Evolutionary conservation across 2,113 vertebrate genomes (phyloP), one percentile per base, ranked within the genome.

Genomic region (Gallinago paraguaiae): DNA sequence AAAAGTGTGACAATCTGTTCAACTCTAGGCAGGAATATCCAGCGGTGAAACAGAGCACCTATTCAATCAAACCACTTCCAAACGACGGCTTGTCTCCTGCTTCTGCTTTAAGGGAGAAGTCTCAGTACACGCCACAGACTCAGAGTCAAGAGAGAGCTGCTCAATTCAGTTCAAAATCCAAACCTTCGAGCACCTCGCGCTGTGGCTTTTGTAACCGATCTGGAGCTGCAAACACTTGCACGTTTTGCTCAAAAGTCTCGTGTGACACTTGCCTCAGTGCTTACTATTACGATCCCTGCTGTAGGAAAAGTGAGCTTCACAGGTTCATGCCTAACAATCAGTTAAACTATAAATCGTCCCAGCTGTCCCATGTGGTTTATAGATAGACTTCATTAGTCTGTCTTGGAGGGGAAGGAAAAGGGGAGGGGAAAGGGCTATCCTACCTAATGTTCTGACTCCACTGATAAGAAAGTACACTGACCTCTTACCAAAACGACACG

Each of bases 201-300:
- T 99, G 99, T 5, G 99, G 99, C 87, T 99, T 99, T 95, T 99
- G 99, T 97, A 99, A 99, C 97, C 99, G 99, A 69, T 96, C 98
- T 0, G 99, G 99, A 13, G 99, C 99, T 10, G 96, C 99, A 22
- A 98, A 99, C 98, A 99, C 99, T 60, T 99, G 99, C 94, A 98
- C 99, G 23, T 99, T 99, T 95, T 99, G 99, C 97, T 99, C 99
- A 6, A 99, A 99, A 96, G 99, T 99, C 86, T 99, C 99, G 27
- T 99, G 99, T 63, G 99, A 99, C 95, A 35, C 97, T 76, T 99
- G 99, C 98, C 98, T 99, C 97, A 97, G 88, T 78, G 98, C 99
- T 85, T 99, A 99, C 95, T 98, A 98, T 80, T 99, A 98, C 1
- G 99, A 99, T 95, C 96, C 98, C 18, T 99, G 99, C 98, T 99